Evolutionary conservation across 2,113 vertebrate species (phyloP).

Genomic region (Neoarius graeffei): DNA sequence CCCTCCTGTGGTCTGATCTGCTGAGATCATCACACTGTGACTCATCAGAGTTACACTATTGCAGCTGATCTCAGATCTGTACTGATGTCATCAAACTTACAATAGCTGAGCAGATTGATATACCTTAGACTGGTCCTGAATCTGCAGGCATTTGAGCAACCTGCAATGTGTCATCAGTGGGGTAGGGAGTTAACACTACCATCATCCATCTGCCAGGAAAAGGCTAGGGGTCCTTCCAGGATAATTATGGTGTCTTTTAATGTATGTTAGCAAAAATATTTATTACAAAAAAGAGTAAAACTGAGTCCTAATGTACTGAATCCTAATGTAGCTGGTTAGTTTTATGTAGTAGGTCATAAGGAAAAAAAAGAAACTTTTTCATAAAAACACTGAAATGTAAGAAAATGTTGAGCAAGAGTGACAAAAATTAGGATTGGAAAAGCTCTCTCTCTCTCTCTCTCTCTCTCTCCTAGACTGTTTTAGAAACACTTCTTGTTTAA

Average conservation of each 20-base stretch:
- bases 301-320: not conserved
- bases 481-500: too few relatives aligned
- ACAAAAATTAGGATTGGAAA: not conserved
- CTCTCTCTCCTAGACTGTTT: too few relatives aligned
- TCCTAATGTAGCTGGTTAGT: not conserved
- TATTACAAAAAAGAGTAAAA: not conserved
- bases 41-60: slow-evolving; percentile 43
- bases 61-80: slow-evolving; percentile 27
- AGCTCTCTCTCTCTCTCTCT: not conserved
- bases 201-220: slow-evolving; percentile 44
- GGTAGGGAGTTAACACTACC: not conserved
- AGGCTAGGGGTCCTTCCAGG: not conserved
- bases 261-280: not conserved
- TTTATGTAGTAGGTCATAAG: not conserved
- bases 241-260: not conserved
- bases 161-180: slow-evolving; percentile 42
- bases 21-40: slow-evolving; percentile 45
- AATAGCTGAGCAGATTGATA: not conserved
- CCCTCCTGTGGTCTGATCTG: slow-evolving; percentile 11
- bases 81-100: slow-evolving; percentile 37
- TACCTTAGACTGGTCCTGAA: slow-evolving; percentile 32
- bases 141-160: slow-evolving; percentile 27
- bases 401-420: not conserved
- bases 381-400: not conserved
- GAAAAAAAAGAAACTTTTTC: not conserved